These are phyloP conservation scores for Pterocles gutturalis DNA, from an alignment of 2,113 vertebrate species.

Conservation along the genomic window DNA sequence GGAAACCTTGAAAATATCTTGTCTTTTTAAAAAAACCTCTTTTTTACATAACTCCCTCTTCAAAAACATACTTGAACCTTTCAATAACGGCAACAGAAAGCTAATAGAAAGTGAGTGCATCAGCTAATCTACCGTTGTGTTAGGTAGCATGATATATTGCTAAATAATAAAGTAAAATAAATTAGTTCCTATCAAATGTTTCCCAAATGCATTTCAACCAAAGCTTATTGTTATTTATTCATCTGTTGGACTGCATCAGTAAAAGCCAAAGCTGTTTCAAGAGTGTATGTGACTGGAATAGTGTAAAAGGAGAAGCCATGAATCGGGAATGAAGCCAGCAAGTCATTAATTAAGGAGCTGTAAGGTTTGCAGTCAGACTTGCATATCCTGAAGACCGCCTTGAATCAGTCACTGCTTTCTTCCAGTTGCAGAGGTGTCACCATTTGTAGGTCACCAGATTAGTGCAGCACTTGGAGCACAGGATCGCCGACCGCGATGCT, in stretches of 20 bases:
- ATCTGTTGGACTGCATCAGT: conserved; percentile 48
- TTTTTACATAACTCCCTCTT: neutral
- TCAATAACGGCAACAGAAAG: conserved; percentile 3
- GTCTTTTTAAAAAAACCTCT: neutral
- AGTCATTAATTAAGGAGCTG: conserved; percentile 43
- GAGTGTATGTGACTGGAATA: conserved; percentile 57
- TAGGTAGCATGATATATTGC: conserved; percentile 44
- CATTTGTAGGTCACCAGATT: neutral
- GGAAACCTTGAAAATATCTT: conserved; percentile 8
- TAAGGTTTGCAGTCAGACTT: neutral
- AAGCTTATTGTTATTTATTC: conserved; percentile 71
- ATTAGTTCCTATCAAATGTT: conserved; percentile 47
- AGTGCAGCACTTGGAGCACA: accelerated
- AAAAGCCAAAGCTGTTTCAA: conserved; percentile 27
- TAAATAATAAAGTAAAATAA: conserved; percentile 71
- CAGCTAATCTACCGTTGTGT: conserved; percentile 6
- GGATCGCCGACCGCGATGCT: accelerated
- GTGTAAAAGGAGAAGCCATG: neutral
- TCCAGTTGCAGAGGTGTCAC: neutral
- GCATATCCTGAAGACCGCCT: neutral
- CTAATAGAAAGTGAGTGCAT: conserved; percentile 16
- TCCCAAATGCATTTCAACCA: conserved; percentile 39
- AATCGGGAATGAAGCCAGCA: conserved; percentile 7
- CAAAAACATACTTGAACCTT: conserved; percentile 19
- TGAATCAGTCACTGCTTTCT: neutral